Evolutionary conservation across 2,797 vertebrate genomes (phyloP).

Genomic region (Poecilia picta): DNA sequence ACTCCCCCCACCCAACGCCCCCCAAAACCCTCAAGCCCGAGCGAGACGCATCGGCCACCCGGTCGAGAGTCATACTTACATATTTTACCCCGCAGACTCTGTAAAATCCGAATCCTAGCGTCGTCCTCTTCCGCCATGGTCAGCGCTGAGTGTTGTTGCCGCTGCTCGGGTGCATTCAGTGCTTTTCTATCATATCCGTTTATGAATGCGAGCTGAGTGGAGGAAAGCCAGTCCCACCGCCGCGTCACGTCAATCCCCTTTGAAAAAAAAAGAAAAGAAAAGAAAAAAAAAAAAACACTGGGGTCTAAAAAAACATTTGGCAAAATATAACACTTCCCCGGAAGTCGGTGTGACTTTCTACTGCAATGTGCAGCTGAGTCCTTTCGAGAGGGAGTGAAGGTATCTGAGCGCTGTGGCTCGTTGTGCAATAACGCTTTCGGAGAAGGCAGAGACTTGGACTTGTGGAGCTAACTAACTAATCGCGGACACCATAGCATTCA

Average conservation of each 20-base stretch:
- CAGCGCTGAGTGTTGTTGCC: conserved; percentile 70
- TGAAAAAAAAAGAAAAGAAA: conserved; percentile 19
- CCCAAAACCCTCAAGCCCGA: neutral
- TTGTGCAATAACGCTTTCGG: conserved; percentile 39
- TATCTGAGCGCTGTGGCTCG: conserved; percentile 20
- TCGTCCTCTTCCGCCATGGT: conserved; percentile 90
- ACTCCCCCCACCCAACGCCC: conserved; percentile 13
- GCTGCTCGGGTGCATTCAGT: conserved; percentile 76
- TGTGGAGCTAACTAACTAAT: conserved; percentile 38
- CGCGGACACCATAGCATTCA: neutral
- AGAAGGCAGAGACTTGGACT: conserved; percentile 39
- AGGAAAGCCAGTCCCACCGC: conserved; percentile 71
- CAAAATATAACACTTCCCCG: conserved; percentile 40
- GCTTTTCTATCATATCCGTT: conserved; percentile 82
- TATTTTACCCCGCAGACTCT: conserved; percentile 95
- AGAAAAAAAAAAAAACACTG: neutral
- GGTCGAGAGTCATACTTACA: conserved; percentile 84
- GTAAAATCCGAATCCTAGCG: conserved; percentile 89
- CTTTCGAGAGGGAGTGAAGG: conserved; percentile 38
- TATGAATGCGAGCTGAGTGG: conserved; percentile 75
- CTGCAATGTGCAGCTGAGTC: conserved; percentile 31
- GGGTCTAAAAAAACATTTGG: conserved; percentile 24
- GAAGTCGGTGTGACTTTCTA: neutral
- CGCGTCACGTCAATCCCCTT: conserved; percentile 68
- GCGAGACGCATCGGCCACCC: conserved; percentile 5